Conservation (phyloP, 2,888 invertebrate species). For the Stegophylla sp. region DNA sequence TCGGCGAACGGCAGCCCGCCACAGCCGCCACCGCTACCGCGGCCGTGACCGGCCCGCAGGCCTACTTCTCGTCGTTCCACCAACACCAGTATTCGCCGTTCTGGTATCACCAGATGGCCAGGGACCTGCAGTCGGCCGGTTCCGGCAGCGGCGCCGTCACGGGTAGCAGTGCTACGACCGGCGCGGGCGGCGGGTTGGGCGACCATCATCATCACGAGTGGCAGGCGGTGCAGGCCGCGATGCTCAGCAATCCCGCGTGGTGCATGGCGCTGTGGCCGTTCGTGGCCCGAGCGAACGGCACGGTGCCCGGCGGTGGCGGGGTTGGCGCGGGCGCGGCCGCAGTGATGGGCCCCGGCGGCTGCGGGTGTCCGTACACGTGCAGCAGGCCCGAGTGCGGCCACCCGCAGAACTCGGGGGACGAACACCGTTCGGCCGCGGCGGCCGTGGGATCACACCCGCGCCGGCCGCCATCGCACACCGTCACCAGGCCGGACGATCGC, state of each 20-base stretch:
- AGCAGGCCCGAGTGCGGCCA: too few species aligned
- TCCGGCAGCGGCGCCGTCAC: conserved; percentile 60
- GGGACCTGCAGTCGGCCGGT: conserved; percentile 25
- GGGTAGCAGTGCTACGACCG: conserved; percentile 60
- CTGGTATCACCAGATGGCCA: conserved; percentile 61
- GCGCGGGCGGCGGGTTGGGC: conserved; percentile 57
- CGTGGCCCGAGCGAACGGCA: conserved; percentile 63
- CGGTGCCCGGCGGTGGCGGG: background rate
- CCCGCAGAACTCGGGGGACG: too few species aligned
- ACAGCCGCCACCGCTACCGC: conserved; percentile 65
- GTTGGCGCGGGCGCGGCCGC: too few species aligned
- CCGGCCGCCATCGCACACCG: background rate
- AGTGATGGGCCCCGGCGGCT: too few species aligned
- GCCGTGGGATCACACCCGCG: background rate
- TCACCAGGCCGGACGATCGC: too few species aligned
- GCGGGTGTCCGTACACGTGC: background rate
- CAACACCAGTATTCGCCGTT: conserved; percentile 60
- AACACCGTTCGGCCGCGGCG: background rate
- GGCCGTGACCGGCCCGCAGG: conserved; percentile 64
- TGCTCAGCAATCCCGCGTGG: conserved; percentile 66
- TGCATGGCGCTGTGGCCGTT: conserved; percentile 62
- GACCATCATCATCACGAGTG: conserved; percentile 57
- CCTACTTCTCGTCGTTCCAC: conserved; percentile 57
- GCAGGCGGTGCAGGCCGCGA: conserved; percentile 63
- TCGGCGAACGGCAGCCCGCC: conserved; percentile 15